Percentiles rank a stretch among this genome's conserved stretches.
Evolutionary conservation across 2,113 vertebrate species (phyloP).

Genomic region (Pseudonaja textilis): DNA sequence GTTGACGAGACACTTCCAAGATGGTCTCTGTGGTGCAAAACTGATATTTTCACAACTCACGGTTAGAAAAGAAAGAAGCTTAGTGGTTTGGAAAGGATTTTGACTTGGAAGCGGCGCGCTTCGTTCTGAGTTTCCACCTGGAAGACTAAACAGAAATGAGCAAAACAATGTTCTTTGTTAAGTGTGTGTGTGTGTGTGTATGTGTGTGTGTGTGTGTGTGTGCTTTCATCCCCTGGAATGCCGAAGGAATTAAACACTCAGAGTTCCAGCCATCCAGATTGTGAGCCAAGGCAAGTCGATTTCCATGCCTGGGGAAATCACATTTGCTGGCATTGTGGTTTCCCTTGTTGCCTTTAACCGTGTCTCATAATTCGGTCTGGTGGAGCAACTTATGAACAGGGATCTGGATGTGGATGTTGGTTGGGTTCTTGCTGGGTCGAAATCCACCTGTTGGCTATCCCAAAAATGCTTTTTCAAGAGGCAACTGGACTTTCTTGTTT

Average conservation of each 20-base stretch:
- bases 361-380: not conserved
- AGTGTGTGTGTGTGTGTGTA: too few species aligned
- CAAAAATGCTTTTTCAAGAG: too few species aligned
- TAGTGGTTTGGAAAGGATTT: not conserved
- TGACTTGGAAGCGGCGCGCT: not conserved
- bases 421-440: not conserved
- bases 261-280: too few species aligned
- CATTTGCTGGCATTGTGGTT: not conserved
- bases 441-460: not conserved
- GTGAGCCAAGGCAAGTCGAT: not conserved
- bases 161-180: not conserved
- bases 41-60: not conserved
- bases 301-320: not conserved
- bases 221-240: not conserved
- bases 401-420: not conserved
- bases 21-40: not conserved
- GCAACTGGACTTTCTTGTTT: too few species aligned
- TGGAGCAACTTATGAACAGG: not conserved
- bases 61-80: not conserved
- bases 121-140: not conserved
- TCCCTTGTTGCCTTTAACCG: not conserved
- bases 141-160: conserved; percentile 3
- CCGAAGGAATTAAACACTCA: not conserved
- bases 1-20: not conserved
- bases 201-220: too few species aligned